These are phyloP conservation scores for Pangasius djambal DNA, from an alignment of 2,797 vertebrate species.

Conservation along the genomic window DNA sequence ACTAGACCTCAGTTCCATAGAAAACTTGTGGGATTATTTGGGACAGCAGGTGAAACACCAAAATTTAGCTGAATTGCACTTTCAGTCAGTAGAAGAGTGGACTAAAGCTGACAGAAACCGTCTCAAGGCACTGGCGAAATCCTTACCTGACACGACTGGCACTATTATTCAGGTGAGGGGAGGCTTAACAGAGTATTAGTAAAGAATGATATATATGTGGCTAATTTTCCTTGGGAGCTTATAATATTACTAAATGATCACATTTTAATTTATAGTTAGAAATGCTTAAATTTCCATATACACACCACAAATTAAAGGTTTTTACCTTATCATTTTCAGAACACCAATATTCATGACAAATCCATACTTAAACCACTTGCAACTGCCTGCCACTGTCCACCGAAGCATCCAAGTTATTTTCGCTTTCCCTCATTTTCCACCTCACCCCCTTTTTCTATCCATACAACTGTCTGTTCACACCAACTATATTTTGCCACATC, in stretches of 20 bases:
- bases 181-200: not conserved
- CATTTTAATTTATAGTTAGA: not conserved
- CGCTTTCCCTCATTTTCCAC: not conserved
- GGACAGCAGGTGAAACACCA: not conserved
- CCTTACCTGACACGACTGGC: not conserved
- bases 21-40: not conserved
- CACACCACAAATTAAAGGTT: not conserved
- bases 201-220: not conserved
- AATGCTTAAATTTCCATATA: not conserved
- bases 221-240: not conserved
- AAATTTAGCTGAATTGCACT: not conserved
- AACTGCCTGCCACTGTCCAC: not conserved
- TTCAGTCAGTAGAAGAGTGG: not conserved
- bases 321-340: not conserved
- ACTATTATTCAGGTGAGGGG: not conserved
- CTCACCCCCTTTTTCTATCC: not conserved
- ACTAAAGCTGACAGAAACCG: not conserved
- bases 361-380: not conserved
- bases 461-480: slow-evolving; percentile 21
- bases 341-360: not conserved
- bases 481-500: slow-evolving; percentile 6
- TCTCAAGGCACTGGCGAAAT: not conserved
- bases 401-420: slow-evolving; percentile 3
- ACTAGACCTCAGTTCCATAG: not conserved
- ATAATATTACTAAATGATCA: not conserved